Percentiles rank a stretch among this genome's conserved stretches.
Evolutionary conservation across 2,888 invertebrate species (phyloP).

Genomic region (Lampropteryx suffumata): DNA sequence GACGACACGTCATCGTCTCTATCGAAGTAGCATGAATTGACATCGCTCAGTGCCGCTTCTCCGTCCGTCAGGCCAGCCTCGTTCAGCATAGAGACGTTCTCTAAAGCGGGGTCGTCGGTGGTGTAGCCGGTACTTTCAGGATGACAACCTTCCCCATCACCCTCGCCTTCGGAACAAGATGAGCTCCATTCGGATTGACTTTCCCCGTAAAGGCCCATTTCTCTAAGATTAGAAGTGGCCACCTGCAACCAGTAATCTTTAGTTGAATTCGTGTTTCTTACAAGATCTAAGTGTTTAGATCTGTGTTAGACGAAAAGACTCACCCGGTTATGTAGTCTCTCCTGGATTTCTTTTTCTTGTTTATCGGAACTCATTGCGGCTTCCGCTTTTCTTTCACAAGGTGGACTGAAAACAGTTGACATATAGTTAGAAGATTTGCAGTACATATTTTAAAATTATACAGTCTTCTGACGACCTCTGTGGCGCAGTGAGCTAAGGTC

Average conservation of each 20-base stretch:
- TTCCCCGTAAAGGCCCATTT: constrained; percentile 80
- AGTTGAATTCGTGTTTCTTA: background rate
- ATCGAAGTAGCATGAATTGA: constrained; percentile 91
- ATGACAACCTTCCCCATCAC: constrained; percentile 74
- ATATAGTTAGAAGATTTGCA: too few species aligned
- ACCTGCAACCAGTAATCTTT: constrained; percentile 44
- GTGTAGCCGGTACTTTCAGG: constrained; percentile 91
- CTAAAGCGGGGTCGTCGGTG: constrained; percentile 93
- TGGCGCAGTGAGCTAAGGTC: too few species aligned
- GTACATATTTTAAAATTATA: too few species aligned
- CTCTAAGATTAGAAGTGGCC: constrained; percentile 67
- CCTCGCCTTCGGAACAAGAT: constrained; percentile 82
- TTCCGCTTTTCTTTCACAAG: constrained; percentile 57
- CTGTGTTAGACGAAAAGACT: constrained; percentile 23
- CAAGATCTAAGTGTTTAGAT: too few species aligned
- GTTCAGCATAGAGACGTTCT: constrained; percentile 92
- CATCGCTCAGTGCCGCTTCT: constrained; percentile 93
- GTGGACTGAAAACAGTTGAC: constrained; percentile 47
- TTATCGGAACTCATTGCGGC: constrained; percentile 56
- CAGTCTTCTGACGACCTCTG: too few species aligned
- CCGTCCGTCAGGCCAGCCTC: constrained; percentile 94
- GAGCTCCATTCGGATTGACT: constrained; percentile 93
- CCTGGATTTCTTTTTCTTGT: constrained; percentile 62
- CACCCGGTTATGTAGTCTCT: constrained; percentile 71
- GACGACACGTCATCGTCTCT: constrained; percentile 91